Percentiles rank a stretch among this genome's conserved stretches.
phyloP scores from a whole-genome alignment of 2,797 vertebrate genomes.

The Hippopotamyrus pictus region DNA sequence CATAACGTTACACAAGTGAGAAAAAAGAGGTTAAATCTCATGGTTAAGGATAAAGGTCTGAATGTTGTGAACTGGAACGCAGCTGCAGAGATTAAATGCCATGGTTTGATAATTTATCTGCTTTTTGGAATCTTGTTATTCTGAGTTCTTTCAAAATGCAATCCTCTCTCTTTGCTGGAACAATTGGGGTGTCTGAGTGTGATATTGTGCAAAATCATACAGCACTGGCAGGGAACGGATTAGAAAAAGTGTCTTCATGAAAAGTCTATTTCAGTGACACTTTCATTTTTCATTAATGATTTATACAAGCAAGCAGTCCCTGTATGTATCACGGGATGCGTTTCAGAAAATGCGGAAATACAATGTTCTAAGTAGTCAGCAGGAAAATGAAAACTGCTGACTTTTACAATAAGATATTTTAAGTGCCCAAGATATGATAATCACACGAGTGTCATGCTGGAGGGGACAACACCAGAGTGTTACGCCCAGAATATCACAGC shows the following conservation, averaged over 20 bases:
- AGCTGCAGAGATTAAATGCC: neutral
- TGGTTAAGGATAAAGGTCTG: neutral
- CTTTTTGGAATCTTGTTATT: conserved; percentile 1
- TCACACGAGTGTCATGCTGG: neutral
- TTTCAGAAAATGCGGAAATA: neutral
- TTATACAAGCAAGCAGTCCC: neutral
- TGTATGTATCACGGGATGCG: neutral
- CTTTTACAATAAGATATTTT: neutral
- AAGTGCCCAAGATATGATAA: neutral
- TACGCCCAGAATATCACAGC: neutral
- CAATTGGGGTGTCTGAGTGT: neutral
- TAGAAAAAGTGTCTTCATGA: neutral
- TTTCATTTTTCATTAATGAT: neutral
- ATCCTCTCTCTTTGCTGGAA: neutral
- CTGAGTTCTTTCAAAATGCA: neutral
- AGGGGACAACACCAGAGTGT: neutral
- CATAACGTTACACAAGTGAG: neutral
- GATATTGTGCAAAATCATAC: neutral
- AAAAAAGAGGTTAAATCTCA: neutral
- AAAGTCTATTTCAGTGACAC: neutral
- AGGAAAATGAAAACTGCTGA: neutral
- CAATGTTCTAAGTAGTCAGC: neutral
- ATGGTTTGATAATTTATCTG: conserved; percentile 8
- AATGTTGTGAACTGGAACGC: neutral
- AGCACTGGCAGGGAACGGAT: neutral